Conservation (phyloP, 2,113 vertebrate species). For the Vimba vimba region DNA sequence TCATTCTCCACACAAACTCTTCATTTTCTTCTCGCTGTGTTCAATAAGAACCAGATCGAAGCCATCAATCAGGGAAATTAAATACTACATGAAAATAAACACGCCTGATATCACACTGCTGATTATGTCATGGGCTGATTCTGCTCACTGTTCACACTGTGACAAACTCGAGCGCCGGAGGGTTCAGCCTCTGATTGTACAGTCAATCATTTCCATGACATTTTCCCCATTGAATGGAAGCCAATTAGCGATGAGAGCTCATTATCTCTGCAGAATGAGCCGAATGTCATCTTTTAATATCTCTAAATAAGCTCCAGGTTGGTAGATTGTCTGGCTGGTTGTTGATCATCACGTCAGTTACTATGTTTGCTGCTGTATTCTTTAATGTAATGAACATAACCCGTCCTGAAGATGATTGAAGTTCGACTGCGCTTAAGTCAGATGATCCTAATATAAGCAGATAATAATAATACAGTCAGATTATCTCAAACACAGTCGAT, state of each 20-base stretch:
- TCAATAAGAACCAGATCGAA: neutral
- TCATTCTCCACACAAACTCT: neutral
- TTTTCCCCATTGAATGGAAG: slow-evolving; percentile 29
- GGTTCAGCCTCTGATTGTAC: neutral
- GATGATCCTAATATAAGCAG: neutral
- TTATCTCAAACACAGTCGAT: neutral
- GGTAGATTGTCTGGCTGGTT: neutral
- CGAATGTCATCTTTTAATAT: slow-evolving; percentile 27
- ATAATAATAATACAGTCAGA: neutral
- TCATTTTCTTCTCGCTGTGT: slow-evolving; percentile 14
- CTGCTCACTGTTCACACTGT: neutral
- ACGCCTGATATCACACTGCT: slow-evolving; percentile 12
- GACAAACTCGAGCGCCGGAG: neutral
- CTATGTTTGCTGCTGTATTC: neutral
- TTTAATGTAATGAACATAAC: neutral
- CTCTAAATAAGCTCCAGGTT: slow-evolving; percentile 9
- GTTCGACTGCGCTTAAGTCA: neutral
- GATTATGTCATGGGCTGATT: slow-evolving; percentile 11
- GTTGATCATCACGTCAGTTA: neutral
- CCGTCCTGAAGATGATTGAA: neutral
- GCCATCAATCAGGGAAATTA: slow-evolving; percentile 35
- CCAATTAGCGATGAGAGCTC: slow-evolving; percentile 33
- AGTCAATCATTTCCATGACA: slow-evolving; percentile 26
- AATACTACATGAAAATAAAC: slow-evolving; percentile 21
- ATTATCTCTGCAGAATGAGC: slow-evolving; percentile 14